A percentile compares a stretch with the other conserved stretches of the same genome.
phyloP scores from a whole-genome alignment of 1,140 invertebrate species.

The Heliconius hermathena region DNA sequence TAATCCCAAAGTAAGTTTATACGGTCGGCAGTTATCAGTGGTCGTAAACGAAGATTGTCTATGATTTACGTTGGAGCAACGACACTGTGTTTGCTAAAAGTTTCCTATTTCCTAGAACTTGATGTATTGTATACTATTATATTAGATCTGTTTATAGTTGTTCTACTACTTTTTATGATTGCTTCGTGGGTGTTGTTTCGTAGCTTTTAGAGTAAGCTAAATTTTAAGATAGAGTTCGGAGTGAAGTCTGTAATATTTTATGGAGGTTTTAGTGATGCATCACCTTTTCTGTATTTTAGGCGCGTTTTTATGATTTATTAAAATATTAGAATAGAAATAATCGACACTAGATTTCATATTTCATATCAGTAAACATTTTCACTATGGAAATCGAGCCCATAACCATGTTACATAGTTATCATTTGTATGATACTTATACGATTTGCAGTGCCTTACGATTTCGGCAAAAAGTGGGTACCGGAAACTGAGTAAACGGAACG shows the following conservation, averaged over 20 bases:
- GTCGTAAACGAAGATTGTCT: conserved; percentile 38
- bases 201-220: not conserved
- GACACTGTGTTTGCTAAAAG: conserved; percentile 24
- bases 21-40: conserved; percentile 34
- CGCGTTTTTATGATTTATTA: no score
- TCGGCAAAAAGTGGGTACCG: not conserved
- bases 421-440: no score
- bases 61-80: conserved; percentile 30
- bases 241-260: no score
- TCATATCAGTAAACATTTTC: no score
- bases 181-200: not conserved
- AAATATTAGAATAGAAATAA: no score
- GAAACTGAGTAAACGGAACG: not conserved
- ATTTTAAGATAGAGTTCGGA: not conserved
- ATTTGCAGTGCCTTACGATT: not conserved
- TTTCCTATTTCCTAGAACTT: conserved; percentile 7
- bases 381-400: no score
- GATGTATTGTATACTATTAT: not conserved
- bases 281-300: no score
- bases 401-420: no score
- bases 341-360: no score
- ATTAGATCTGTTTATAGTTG: not conserved
- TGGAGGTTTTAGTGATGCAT: no score
- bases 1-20: conserved; percentile 34
- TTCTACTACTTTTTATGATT: not conserved